Evolutionary conservation across 2,888 invertebrate genomes (phyloP).

Genomic region (Ctena decussata): DNA sequence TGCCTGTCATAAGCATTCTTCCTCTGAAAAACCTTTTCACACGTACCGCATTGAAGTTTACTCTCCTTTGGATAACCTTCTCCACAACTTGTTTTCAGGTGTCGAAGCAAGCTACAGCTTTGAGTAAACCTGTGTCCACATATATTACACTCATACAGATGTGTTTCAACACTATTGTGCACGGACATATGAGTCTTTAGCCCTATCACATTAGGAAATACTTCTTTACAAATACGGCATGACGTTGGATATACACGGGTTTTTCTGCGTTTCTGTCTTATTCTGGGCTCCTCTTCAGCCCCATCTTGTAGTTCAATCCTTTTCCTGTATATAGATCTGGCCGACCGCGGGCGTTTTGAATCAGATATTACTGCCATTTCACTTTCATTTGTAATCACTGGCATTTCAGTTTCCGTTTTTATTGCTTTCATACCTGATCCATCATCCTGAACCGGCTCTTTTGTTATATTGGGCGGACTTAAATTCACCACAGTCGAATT

Average conservation of each 20-base stretch:
- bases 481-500: slow-evolving; percentile 33
- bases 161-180: slow-evolving; percentile 61
- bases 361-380: background rate
- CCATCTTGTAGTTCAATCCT: background rate
- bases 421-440: background rate
- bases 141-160: slow-evolving; percentile 60
- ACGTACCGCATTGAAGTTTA: slow-evolving; percentile 56
- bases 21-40: slow-evolving; percentile 60
- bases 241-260: slow-evolving; percentile 64
- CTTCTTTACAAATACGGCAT: slow-evolving; percentile 59
- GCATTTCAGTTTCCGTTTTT: background rate
- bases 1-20: slow-evolving; percentile 61
- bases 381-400: background rate
- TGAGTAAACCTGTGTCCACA: slow-evolving; percentile 66
- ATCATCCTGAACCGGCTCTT: slow-evolving; percentile 9
- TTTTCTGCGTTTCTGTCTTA: slow-evolving; percentile 26
- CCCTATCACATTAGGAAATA: slow-evolving; percentile 60
- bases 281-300: background rate
- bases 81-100: slow-evolving; percentile 62
- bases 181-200: slow-evolving; percentile 64
- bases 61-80: slow-evolving; percentile 19
- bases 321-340: background rate
- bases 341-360: background rate
- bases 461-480: slow-evolving; percentile 62
- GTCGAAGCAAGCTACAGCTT: slow-evolving; percentile 61